Percentiles rank a stretch among this genome's conserved stretches.
Evolutionary conservation across 2,113 vertebrate species (phyloP).

Genomic region (Laticauda laticaudata): DNA sequence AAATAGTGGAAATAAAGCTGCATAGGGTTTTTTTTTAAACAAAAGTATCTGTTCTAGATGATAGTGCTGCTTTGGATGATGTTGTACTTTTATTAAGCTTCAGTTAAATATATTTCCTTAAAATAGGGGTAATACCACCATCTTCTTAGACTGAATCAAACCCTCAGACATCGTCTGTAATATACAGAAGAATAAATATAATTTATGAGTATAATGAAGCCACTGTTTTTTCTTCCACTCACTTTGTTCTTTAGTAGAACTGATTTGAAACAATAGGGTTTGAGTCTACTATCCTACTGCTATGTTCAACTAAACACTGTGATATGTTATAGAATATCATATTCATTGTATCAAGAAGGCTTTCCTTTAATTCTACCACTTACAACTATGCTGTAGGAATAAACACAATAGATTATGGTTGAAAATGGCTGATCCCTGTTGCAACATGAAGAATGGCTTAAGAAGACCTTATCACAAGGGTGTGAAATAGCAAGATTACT

Average conservation of each 20-base stretch:
- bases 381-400: neutral
- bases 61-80: neutral
- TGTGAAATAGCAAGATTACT: neutral
- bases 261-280: slow-evolving; percentile 22
- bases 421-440: neutral
- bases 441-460: neutral
- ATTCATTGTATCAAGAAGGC: neutral
- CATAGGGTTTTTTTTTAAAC: neutral
- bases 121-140: neutral
- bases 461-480: neutral
- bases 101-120: neutral
- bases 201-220: neutral
- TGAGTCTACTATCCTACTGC: neutral
- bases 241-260: neutral
- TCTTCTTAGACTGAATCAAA: neutral
- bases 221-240: neutral
- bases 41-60: neutral
- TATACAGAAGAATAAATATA: neutral
- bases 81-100: neutral
- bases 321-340: neutral
- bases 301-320: slow-evolving; percentile 29
- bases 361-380: neutral
- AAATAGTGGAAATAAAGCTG: neutral
- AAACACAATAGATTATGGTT: neutral
- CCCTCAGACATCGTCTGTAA: neutral